Conservation (phyloP, 2,113 vertebrate species). For the Chaetodon auriga region DNA sequence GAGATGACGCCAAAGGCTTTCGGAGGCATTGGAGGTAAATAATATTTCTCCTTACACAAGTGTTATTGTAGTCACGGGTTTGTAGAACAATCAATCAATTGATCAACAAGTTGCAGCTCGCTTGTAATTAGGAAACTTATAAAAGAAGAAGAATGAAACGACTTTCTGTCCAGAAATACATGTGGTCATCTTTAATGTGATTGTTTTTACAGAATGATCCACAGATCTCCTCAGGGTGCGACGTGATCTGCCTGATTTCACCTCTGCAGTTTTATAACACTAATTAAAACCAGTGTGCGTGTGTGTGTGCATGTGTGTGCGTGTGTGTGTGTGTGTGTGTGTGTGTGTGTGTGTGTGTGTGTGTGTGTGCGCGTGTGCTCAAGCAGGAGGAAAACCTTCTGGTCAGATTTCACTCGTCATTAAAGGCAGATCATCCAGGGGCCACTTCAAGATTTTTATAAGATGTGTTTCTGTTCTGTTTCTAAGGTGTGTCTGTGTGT, state of each 20-base stretch:
- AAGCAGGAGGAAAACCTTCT: conserved; percentile 34
- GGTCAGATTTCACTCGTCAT: conserved; percentile 28
- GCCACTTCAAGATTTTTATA: conserved; percentile 23
- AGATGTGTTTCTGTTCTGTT: conserved; percentile 17
- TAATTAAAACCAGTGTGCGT: conserved; percentile 1
- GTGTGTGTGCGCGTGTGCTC: background rate
- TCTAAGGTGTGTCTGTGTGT: background rate
- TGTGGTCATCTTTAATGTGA: background rate
- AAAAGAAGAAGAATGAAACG: background rate
- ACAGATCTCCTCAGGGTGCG: conserved; percentile 59
- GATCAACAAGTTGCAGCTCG: background rate
- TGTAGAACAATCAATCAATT: background rate
- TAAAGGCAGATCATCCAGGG: conserved; percentile 26
- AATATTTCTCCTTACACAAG: background rate
- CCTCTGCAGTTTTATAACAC: conserved; percentile 37
- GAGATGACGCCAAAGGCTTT: conserved; percentile 73
- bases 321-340: background rate
- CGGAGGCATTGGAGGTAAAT: conserved; percentile 53
- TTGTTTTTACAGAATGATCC: conserved; percentile 22
- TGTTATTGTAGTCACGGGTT: background rate
- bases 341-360: background rate
- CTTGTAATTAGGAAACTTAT: too few relatives aligned
- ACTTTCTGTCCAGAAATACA: background rate
- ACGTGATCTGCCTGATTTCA: conserved; percentile 39
- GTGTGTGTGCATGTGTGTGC: background rate